Evolutionary conservation across 2,113 vertebrate genomes (phyloP), one percentile per base, ranked within the genome.

Genomic region (Sapajus apella): DNA sequence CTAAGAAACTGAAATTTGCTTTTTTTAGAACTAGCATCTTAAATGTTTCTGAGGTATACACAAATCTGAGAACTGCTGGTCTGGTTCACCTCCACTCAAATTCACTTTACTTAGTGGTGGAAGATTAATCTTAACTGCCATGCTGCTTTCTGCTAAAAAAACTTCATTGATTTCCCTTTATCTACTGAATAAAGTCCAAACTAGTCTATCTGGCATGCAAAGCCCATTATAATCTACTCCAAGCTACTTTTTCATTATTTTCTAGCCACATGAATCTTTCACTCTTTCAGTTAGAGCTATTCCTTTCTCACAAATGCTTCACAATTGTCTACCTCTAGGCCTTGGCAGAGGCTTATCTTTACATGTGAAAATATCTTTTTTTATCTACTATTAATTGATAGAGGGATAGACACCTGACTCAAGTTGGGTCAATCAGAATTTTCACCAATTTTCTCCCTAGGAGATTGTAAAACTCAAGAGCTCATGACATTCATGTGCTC

Each of bases 161-260:
- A 58, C 30, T 82, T 91, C 50, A 93, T 35, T 55, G 20, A 91
- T 55, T 97, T 94, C 25, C 3, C 2, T 8, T 89, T 73, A 55
- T 68, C 37, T 77, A 76, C 30, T 75, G 18, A 81, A 94, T 91
- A 76, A 76, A 66, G 12, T 73, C 91, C 58, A 93, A 93, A 68
- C 10, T 27, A 86, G 40, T 50, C 11, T 58, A 2, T 40, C 2
- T 94, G n/a, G 8, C 8, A 91, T 83, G 25, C n/a, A 89, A 43
- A 86, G 3, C 2, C 21, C 21, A 43, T 2, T 91, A 50, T 61
- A 3, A 75, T 95, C 12, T 66, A 82, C 58, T 92, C 50, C 37
- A 73, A 45, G 20, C 1, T 5, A 20, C 1, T 25, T 83, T 87
- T 92, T 47, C 21, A 73, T 95, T 91, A 82, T 93, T 85, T 96